Evolutionary conservation across 2,797 vertebrate genomes (phyloP).

Genomic region (Leptoclinus maculatus): DNA sequence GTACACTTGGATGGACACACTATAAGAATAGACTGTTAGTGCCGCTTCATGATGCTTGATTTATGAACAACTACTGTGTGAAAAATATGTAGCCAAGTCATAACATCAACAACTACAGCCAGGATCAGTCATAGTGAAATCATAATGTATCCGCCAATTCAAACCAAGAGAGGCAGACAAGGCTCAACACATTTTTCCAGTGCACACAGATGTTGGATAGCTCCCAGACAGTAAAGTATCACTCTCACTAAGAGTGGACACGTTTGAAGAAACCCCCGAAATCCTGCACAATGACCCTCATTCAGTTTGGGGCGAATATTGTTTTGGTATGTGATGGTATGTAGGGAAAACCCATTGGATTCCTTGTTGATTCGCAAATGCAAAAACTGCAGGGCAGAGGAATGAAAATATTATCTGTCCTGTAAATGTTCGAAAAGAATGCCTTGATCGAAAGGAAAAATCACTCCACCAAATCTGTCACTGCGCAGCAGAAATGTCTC

Average conservation of each 20-base stretch:
- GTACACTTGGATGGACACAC: neutral
- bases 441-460: slow-evolving; percentile 54
- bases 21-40: neutral
- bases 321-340: slow-evolving; percentile 65
- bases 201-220: slow-evolving; percentile 60
- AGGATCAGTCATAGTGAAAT: slow-evolving; percentile 36
- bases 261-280: slow-evolving; percentile 36
- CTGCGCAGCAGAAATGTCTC: slow-evolving; percentile 55
- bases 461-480: slow-evolving; percentile 47
- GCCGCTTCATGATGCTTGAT: slow-evolving; percentile 8
- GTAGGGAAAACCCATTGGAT: slow-evolving; percentile 48
- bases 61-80: slow-evolving; percentile 7
- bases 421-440: slow-evolving; percentile 64
- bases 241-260: slow-evolving; percentile 33
- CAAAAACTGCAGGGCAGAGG: slow-evolving; percentile 42
- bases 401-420: slow-evolving; percentile 73
- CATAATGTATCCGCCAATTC: slow-evolving; percentile 29
- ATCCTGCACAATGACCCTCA: slow-evolving; percentile 61
- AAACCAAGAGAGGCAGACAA: slow-evolving; percentile 32
- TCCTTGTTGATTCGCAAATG: slow-evolving; percentile 55
- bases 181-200: slow-evolving; percentile 36
- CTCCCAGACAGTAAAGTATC: slow-evolving; percentile 60
- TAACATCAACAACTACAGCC: slow-evolving; percentile 36
- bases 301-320: slow-evolving; percentile 60
- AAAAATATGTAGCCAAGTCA: slow-evolving; percentile 39